Conservation (phyloP, 2,113 vertebrate genomes). For the Rhineura floridana region DNA sequence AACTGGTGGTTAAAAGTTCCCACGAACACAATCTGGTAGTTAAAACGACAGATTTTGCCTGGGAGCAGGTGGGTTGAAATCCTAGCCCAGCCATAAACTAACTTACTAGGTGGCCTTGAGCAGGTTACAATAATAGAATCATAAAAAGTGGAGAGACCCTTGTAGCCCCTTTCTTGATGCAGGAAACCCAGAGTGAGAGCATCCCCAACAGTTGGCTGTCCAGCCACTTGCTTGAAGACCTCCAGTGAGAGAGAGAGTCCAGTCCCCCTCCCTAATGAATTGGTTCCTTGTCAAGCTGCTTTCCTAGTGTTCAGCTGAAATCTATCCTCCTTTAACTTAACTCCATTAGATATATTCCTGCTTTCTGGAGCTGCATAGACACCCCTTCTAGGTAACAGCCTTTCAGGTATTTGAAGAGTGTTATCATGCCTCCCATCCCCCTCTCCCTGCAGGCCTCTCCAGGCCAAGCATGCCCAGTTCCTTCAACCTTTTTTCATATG, state of each 20-base stretch:
- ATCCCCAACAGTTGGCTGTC: too few species aligned
- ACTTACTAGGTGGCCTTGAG: neutral
- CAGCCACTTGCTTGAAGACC: neutral
- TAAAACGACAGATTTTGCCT: neutral
- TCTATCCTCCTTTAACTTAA: neutral
- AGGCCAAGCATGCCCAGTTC: too few species aligned
- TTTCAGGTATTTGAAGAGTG: too few species aligned
- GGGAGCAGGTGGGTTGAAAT: neutral
- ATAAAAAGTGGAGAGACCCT: neutral
- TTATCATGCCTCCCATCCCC: too few species aligned
- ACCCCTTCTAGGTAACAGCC: too few species aligned
- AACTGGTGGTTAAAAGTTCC: neutral
- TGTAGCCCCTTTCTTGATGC: neutral
- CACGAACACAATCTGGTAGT: neutral
- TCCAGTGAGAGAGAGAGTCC: neutral
- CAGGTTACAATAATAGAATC: neutral
- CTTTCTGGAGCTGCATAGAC: neutral
- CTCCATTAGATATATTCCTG: neutral
- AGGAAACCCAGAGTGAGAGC: neutral
- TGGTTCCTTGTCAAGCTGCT: neutral
- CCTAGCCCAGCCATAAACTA: neutral
- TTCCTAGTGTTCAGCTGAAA: too few species aligned
- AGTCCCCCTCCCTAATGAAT: neutral
- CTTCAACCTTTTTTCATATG: too few species aligned
- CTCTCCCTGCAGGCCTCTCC: too few species aligned